phyloP scores from a whole-genome alignment of 2,113 vertebrate species.

The Gavia stellata region DNA sequence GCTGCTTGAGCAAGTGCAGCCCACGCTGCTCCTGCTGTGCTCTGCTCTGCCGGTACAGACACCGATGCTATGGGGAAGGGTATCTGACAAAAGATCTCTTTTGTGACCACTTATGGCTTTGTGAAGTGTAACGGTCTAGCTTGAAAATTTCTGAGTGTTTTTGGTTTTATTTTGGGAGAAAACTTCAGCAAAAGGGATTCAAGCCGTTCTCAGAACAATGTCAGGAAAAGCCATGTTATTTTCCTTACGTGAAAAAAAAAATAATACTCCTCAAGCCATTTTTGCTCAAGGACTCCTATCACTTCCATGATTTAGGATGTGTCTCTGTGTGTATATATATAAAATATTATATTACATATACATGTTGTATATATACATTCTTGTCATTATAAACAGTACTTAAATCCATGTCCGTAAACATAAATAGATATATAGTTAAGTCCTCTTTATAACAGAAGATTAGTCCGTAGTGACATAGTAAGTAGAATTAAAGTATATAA shows the following conservation, averaged over 20 bases:
- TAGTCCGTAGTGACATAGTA: conserved; percentile 20
- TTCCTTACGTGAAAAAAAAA: not conserved
- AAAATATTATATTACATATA: not conserved
- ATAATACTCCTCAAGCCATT: not conserved
- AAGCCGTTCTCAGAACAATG: not conserved
- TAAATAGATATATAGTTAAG: conserved; percentile 40
- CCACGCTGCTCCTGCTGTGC: not conserved
- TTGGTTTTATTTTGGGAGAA: not conserved
- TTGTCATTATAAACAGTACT: conserved; percentile 49
- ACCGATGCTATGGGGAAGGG: not conserved
- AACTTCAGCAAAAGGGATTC: not conserved
- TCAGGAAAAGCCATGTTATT: not conserved
- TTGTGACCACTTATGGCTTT: not conserved
- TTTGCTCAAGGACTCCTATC: not conserved
- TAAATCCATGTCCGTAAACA: conserved; percentile 20
- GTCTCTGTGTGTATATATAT: not conserved
- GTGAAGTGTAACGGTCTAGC: not conserved
- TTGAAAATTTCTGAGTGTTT: not conserved
- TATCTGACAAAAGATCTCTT: not conserved
- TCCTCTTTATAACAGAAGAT: not conserved
- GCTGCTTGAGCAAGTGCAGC: not conserved
- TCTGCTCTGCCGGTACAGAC: not conserved
- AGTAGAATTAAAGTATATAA: conserved; percentile 39
- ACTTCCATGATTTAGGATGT: conserved; percentile 1
- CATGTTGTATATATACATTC: conserved; percentile 2